Conservation (phyloP, 2,113 vertebrate species). For the Mirza zaza region DNA sequence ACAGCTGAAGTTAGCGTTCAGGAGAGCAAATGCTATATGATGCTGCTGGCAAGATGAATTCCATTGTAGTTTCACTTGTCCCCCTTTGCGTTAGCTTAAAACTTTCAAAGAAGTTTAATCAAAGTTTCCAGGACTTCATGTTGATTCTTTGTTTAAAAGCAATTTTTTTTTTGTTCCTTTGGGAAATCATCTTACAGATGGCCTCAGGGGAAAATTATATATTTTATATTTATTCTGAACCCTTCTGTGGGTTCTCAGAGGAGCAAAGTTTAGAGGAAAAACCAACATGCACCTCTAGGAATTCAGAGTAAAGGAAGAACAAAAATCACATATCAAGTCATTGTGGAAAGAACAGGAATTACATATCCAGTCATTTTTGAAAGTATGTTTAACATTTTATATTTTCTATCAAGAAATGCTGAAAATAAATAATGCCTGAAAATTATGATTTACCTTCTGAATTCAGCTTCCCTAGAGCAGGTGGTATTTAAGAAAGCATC, state of each 20-base stretch:
- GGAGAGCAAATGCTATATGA: slow-evolving; percentile 11
- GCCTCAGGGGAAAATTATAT: not conserved
- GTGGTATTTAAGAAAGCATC: slow-evolving; percentile 62
- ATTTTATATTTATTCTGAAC: slow-evolving; percentile 37
- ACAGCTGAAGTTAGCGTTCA: slow-evolving; percentile 55
- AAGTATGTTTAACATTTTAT: slow-evolving; percentile 49
- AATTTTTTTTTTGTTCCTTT: slow-evolving; percentile 37
- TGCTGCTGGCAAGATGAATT: slow-evolving; percentile 60
- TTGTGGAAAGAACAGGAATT: slow-evolving; percentile 27
- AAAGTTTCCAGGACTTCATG: slow-evolving; percentile 32
- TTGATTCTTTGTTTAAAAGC: slow-evolving; percentile 52
- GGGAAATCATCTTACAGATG: slow-evolving; percentile 48
- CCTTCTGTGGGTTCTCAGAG: not conserved
- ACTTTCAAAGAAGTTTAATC: slow-evolving; percentile 69
- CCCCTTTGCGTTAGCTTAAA: slow-evolving; percentile 42
- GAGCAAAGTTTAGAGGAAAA: not conserved
- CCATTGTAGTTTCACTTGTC: not conserved
- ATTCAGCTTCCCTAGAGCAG: slow-evolving; percentile 48
- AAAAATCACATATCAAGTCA: slow-evolving; percentile 31
- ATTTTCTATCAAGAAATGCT: slow-evolving; percentile 49
- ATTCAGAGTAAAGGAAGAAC: slow-evolving; percentile 19
- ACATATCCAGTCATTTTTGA: slow-evolving; percentile 26
- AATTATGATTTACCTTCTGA: slow-evolving; percentile 62
- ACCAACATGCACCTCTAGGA: not conserved
- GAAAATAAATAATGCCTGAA: slow-evolving; percentile 60